Evolutionary conservation across 2,113 vertebrate species (phyloP), one percentile per base, ranked within the genome.

Genomic region (Halcyon senegalensis): DNA sequence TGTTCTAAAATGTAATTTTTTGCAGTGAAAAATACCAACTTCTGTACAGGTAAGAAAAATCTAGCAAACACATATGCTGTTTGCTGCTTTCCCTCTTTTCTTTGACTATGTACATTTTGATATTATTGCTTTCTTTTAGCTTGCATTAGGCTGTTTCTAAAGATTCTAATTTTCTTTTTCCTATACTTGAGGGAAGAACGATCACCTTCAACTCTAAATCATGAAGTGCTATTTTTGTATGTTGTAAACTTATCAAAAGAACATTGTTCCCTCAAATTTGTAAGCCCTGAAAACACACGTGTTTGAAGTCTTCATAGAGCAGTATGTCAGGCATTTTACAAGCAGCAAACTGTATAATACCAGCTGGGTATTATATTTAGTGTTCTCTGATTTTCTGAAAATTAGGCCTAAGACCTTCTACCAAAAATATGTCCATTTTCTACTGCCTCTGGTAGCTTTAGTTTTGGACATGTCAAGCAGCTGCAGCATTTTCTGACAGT

Each of bases 181-280:
- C 28, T 28, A 0, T 24, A 12, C 31, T 68, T 50, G 5, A 53
- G 30, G 41, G 18, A 50, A 79, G 7, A 8, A 14, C 43, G 11
- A 33, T 30, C n/a, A 63, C 12, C 13, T 20, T 58, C 18, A 18
- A 67, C 53, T 48, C 23, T 27, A 87, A 66, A 19, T 18, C 14
- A n/a, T 8, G 1, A n/a, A 74, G 16, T 3, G 16, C 27, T 37
- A 8, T 4, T 30, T 10, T 25, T 53, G 1, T 11, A 5, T 4
- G 4, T 28, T 5, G 5, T 20, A 31, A 82, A 62, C 23, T 66
- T 55, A 25, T 2, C 13, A 30, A 62, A 58, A 12, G 33, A 84
- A 23, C 2, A 10, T 3, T 7, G 1, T 41, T 24, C 12, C n/a
- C 16, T 69, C 14, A 14, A 13, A 39, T 27, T 11, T 23, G 11